Percentiles rank a stretch among this genome's conserved stretches.
phyloP scores from a whole-genome alignment of 2,888 invertebrate genomes.

The Zootermopsis nevadensis region DNA sequence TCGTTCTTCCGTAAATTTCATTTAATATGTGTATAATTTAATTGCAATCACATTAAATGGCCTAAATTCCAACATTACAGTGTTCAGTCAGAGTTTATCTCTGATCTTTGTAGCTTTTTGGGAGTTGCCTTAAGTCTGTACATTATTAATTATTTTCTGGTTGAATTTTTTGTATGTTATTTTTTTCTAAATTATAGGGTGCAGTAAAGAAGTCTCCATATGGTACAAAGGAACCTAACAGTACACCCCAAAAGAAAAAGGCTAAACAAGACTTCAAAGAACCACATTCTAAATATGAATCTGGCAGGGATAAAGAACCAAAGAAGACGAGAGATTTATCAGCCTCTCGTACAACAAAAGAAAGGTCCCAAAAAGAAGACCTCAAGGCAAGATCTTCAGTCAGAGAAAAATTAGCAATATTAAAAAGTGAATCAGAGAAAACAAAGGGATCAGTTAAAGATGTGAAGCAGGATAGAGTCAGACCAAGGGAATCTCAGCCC shows the following conservation, averaged over 20 bases:
- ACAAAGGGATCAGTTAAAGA: neutral
- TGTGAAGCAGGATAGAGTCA: neutral
- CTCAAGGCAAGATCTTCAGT: neutral
- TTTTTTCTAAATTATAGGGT: neutral
- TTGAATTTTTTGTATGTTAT: too few species aligned
- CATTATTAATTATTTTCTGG: too few species aligned
- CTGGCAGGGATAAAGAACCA: neutral
- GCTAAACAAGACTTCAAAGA: conserved; percentile 29
- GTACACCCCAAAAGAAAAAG: neutral
- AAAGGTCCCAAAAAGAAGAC: neutral
- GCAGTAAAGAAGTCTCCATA: conserved; percentile 15
- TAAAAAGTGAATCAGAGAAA: conserved; percentile 21
- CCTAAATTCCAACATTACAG: too few species aligned
- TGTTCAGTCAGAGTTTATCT: too few species aligned
- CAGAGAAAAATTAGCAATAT: neutral
- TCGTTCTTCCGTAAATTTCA: too few species aligned
- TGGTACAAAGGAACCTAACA: neutral
- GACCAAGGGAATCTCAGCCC: neutral
- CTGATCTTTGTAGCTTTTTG: too few species aligned
- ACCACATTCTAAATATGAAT: conserved; percentile 9
- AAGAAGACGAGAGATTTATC: conserved; percentile 17
- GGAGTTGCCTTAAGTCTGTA: too few species aligned
- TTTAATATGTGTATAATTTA: too few species aligned
- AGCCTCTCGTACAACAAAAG: neutral
- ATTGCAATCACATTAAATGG: too few species aligned